Percentiles rank a stretch among this genome's conserved stretches.
phyloP scores from a whole-genome alignment of 2,797 vertebrate species.

The Varecia variegata region DNA sequence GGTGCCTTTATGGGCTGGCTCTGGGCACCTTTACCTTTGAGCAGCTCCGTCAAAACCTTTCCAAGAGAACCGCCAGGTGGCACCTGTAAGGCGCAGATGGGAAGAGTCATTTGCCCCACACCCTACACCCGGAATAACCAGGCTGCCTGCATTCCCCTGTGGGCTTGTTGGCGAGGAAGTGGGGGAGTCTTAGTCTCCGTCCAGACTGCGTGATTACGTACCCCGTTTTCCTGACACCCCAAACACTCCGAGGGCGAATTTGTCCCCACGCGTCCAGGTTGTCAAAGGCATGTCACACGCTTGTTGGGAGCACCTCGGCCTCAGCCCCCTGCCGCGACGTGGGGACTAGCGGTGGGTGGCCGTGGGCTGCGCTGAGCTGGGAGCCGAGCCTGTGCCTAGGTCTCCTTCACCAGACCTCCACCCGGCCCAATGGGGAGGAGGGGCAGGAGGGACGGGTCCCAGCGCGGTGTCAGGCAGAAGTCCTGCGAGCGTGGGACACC shows the following conservation, averaged over 20 bases:
- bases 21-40: background rate
- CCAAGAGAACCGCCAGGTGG: slow-evolving; percentile 73
- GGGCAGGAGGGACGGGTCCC: background rate
- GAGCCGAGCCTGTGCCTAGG: background rate
- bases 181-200: slow-evolving; percentile 47
- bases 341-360: background rate
- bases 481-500: background rate
- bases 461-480: background rate
- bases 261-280: background rate
- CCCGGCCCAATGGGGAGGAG: background rate
- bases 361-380: background rate
- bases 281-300: background rate
- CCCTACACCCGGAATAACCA: slow-evolving; percentile 7
- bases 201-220: slow-evolving; percentile 35
- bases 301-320: background rate
- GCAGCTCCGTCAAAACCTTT: background rate
- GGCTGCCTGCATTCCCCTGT: background rate
- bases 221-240: slow-evolving; percentile 27
- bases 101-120: slow-evolving; percentile 11
- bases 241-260: background rate
- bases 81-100: slow-evolving; percentile 71
- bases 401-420: background rate
- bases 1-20: background rate
- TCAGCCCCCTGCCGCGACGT: background rate
- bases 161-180: slow-evolving; percentile 27